Evolutionary conservation across 2,888 invertebrate species (phyloP).

Genomic region (Hylaea fasciaria): DNA sequence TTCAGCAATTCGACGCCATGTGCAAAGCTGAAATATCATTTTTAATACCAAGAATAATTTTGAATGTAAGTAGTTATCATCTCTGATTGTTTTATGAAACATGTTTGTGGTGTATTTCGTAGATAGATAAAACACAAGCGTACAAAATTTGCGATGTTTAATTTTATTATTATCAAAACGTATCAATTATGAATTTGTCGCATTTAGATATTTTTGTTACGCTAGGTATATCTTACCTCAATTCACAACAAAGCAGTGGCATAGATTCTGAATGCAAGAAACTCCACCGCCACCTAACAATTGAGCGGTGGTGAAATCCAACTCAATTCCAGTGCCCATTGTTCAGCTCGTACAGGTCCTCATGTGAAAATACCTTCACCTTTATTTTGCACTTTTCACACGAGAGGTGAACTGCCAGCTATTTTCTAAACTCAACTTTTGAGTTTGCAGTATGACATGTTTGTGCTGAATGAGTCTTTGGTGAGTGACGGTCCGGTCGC

Average conservation of each 20-base stretch:
- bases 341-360: background rate
- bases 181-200: too few relatives aligned
- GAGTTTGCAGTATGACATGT: conserved; percentile 3
- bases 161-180: too few relatives aligned
- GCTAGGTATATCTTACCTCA: too few relatives aligned
- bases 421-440: conserved; percentile 14
- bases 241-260: too few relatives aligned
- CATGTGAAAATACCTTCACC: conserved; percentile 2
- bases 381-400: conserved; percentile 19
- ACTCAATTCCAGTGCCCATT: conserved; percentile 11
- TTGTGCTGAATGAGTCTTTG: too few relatives aligned
- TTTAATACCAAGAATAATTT: conserved; percentile 88
- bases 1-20: conserved; percentile 91
- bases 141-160: too few relatives aligned
- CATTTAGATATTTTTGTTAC: too few relatives aligned
- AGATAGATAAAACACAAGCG: too few relatives aligned
- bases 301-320: conserved; percentile 4
- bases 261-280: background rate
- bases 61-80: conserved; percentile 87
- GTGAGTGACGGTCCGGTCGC: too few relatives aligned
- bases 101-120: too few relatives aligned
- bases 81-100: background rate
- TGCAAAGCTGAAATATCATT: conserved; percentile 92
- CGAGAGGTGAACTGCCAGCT: conserved; percentile 19
- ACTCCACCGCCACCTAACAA: background rate